These are phyloP conservation scores for Typhlomys cinereus DNA, from an alignment of 2,113 vertebrate species.

Conservation along the genomic window DNA sequence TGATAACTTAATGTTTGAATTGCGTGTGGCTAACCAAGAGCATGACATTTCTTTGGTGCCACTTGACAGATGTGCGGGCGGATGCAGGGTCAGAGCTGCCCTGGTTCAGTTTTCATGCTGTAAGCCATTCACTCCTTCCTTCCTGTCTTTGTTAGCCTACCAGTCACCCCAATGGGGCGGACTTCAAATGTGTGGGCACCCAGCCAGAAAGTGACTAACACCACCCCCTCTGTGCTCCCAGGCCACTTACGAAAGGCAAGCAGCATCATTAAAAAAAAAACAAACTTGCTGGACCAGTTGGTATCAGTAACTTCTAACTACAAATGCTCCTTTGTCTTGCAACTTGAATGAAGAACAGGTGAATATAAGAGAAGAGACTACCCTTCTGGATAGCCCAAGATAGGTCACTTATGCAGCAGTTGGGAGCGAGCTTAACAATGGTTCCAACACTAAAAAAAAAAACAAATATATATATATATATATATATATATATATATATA, in stretches of 20 bases:
- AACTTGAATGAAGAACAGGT: not conserved
- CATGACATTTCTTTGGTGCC: not conserved
- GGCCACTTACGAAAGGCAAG: conserved; percentile 21
- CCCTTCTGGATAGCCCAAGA: not conserved
- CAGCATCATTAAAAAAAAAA: not conserved
- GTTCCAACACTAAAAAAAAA: not conserved
- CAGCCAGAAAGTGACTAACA: conserved; percentile 60
- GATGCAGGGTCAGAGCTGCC: not conserved
- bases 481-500: too few species aligned
- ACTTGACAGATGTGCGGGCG: not conserved
- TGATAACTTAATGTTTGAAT: not conserved
- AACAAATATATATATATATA: too few species aligned
- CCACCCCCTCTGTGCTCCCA: not conserved
- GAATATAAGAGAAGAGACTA: not conserved
- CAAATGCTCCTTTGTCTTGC: conserved; percentile 49
- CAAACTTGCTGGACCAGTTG: conserved; percentile 51
- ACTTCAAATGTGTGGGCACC: not conserved
- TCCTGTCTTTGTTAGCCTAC: conserved; percentile 22
- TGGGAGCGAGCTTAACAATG: not conserved
- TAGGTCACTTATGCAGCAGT: not conserved
- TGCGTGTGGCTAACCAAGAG: not conserved
- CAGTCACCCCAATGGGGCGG: not conserved
- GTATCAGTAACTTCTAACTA: conserved; percentile 51
- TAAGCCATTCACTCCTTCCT: not conserved
- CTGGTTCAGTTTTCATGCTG: not conserved